phyloP scores from a whole-genome alignment of 2,888 invertebrate species.

The Hirtodrosophila alboralis region DNA sequence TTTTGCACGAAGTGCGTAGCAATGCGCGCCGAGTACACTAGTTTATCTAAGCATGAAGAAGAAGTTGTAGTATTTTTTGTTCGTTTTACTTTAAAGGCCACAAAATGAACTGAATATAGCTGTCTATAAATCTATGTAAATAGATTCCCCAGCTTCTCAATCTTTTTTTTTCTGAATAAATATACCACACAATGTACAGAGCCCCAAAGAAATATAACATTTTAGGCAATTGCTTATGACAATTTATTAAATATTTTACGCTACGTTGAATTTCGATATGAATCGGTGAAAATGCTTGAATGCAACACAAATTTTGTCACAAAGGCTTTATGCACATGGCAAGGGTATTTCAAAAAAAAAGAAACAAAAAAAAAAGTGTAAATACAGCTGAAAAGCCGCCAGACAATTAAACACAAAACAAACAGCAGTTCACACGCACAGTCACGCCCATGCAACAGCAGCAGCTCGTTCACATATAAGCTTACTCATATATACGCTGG shows the following conservation, averaged over 20 bases:
- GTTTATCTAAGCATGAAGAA: too few species aligned
- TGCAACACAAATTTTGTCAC: slow-evolving; percentile 33
- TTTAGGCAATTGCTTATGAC: slow-evolving; percentile 27
- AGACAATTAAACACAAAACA: slow-evolving; percentile 69
- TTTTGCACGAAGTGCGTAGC: too few species aligned
- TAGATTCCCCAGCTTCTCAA: too few species aligned
- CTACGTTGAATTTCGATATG: slow-evolving; percentile 18
- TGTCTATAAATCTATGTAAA: too few species aligned
- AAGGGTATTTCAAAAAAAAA: too few species aligned
- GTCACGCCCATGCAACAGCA: slow-evolving; percentile 20
- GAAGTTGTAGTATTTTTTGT: too few species aligned
- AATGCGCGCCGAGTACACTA: too few species aligned
- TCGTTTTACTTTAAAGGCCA: too few species aligned
- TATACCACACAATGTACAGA: too few species aligned
- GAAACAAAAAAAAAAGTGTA: slow-evolving; percentile 11
- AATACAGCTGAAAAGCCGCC: slow-evolving; percentile 37
- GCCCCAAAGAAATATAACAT: too few species aligned
- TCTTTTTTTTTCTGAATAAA: too few species aligned
- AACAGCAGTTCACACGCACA: slow-evolving; percentile 42
- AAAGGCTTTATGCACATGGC: slow-evolving; percentile 27
- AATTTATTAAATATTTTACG: slow-evolving; percentile 21
- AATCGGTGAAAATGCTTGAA: slow-evolving; percentile 31
- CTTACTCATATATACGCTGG: slow-evolving; percentile 7
- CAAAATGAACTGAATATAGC: too few species aligned
- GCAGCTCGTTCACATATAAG: slow-evolving; percentile 23